Percentiles rank a stretch among this genome's conserved stretches.
These are phyloP conservation scores for Strigops habroptila DNA, from an alignment of 2,113 vertebrate genomes.

Conservation along the genomic window DNA sequence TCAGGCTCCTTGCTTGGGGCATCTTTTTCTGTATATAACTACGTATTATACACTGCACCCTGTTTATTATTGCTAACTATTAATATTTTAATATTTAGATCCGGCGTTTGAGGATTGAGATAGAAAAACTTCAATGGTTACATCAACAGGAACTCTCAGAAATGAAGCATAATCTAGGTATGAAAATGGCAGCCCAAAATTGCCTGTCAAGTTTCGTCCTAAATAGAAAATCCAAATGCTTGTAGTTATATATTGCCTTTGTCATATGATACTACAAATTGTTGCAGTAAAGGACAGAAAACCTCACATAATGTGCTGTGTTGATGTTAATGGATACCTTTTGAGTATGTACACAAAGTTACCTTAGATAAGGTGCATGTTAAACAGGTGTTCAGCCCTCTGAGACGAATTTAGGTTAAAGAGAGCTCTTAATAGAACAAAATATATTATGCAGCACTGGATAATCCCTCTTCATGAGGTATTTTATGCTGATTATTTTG, in stretches of 20 bases:
- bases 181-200: neutral
- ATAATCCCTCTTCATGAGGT: neutral
- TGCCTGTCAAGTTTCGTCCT: neutral
- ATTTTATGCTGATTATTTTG: neutral
- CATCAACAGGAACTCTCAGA: constrained; percentile 96
- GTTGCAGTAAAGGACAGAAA: neutral
- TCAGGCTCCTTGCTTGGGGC: neutral
- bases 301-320: neutral
- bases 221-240: neutral
- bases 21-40: neutral
- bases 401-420: neutral
- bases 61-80: neutral
- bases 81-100: constrained; percentile 75
- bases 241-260: neutral
- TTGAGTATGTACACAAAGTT: neutral
- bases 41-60: neutral
- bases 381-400: neutral
- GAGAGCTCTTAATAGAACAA: neutral
- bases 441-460: neutral
- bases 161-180: constrained; percentile 98
- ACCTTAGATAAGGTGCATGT: neutral
- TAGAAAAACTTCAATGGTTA: constrained; percentile 96
- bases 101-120: constrained; percentile 93
- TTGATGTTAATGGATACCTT: neutral
- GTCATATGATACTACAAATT: neutral